Evolutionary conservation across 1,140 invertebrate genomes (phyloP).

Genomic region (Helicorthomorpha holstii): DNA sequence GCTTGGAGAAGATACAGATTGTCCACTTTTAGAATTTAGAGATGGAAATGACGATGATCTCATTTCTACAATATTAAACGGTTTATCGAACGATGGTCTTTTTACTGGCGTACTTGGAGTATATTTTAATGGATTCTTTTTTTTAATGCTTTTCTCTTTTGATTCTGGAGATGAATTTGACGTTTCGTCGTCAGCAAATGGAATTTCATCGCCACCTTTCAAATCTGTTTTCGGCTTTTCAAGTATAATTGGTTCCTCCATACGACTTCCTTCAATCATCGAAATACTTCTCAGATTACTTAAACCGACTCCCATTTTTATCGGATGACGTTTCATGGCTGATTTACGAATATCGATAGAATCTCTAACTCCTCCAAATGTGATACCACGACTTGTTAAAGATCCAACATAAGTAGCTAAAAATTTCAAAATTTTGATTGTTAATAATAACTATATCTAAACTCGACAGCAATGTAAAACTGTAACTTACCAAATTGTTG

Average conservation of each 20-base stretch:
- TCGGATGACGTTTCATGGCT: not conserved
- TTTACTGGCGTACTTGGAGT: slow-evolving; percentile 7
- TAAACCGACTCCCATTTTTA: slow-evolving; percentile 16
- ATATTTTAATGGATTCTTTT: not conserved
- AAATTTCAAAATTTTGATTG: no score
- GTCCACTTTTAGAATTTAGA: not conserved
- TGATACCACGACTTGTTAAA: not conserved
- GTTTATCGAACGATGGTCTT: not conserved
- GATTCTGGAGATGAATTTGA: not conserved
- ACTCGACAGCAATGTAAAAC: no score
- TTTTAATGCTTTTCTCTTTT: not conserved
- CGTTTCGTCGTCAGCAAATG: slow-evolving; percentile 15
- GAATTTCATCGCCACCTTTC: slow-evolving; percentile 12
- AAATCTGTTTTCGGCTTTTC: slow-evolving; percentile 10
- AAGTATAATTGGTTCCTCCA: slow-evolving; percentile 1
- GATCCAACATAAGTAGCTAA: no score
- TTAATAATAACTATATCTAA: no score
- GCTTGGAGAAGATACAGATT: slow-evolving; percentile 19
- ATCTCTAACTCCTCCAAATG: not conserved
- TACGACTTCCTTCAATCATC: slow-evolving; percentile 19
- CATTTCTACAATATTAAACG: not conserved
- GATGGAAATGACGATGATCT: not conserved
- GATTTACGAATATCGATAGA: slow-evolving; percentile 9
- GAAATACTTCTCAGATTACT: slow-evolving; percentile 8
- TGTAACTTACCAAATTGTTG: no score